Evolutionary conservation across 2,888 invertebrate species (phyloP), one percentile per base, ranked within the genome.

Genomic region (Ypsolopha scabrella): DNA sequence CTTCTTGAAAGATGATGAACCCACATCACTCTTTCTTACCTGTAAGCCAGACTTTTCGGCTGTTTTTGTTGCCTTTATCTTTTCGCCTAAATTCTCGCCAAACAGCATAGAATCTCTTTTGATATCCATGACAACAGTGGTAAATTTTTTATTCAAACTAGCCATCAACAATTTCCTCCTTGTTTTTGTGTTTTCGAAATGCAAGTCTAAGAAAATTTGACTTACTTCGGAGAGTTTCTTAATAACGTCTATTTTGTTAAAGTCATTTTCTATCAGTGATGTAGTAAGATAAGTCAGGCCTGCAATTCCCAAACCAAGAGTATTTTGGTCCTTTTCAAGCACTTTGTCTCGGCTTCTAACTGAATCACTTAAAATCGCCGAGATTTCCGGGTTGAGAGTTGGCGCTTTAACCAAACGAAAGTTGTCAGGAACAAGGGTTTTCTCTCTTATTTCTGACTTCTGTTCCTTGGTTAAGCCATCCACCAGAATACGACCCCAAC

Each of bases 291-390:
- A 52, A 7, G 54, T 52, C 1, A 56, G 7, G 0, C 33, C 43
- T 0, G 54, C 34, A 7, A 57, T 51, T 0, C 51, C 56, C 6
- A 51, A 11, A 0, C 54, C 53, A 2, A 54, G 41, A 7, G 52
- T 36, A 41, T 56, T 53, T 36, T 56, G 56, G 7, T 48, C n/a
- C 13, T 39, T 52, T 41, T 52, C 51, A 10, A 54, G n/a, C 6
- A 48, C 51, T 33, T 51, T 56, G n/a, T 56, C 56, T 10, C 56
- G 45, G 34, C 51, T 51, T 10, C 43, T 38, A 9, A 38, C 11
- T 6, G 46, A 7, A 34, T 54, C 54, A 0, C 38, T 13, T 8
- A 56, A n/a, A 8, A 56, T 51, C 0, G 51, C 41, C 9, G 51
- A 8, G 10, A 56, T 52, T 41, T 55, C 55, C 1, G 38, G 51